Base-by-base conservation (phyloP, 2,113 vertebrate genomes). In the Cichladusa arquata region DNA sequence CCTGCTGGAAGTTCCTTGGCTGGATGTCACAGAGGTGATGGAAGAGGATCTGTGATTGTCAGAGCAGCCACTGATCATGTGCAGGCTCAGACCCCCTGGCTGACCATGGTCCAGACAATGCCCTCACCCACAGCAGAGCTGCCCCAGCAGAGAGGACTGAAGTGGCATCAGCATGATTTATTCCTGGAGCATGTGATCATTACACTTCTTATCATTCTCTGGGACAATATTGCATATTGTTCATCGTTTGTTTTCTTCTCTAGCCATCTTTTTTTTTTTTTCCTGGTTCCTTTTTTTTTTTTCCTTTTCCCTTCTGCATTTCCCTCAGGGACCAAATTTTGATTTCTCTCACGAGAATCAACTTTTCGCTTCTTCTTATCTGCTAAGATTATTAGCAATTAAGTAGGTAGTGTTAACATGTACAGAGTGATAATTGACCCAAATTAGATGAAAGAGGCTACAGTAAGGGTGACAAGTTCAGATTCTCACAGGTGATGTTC, bases 371-470 rank as follows among this genome's bases (percentile, higher is more conserved):
- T 73, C 53, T 66, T 82, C 72, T 76, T 81, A 79, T 60, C 80
- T 92, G 66, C 48, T 85, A 80, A 82, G 66, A 69, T 93, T 86
- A 89, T 91, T 96, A 92, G 57, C 40, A 67, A 81, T 92, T 89
- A 93, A 95, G 51, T 76, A 92, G 57, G 77, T 71, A 87, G 76
- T 5, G 8, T 77, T 92, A 84, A 84, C 22, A 64, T 1, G 18
- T 64, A 67, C 51, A 84, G 53, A 86, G 77, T 84, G 40, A 91
- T 86, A 91, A 95, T 79, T 89, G 81, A 95, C 80, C 95, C 64
- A 81, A 86, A 94, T 94, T 78, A 91, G 56, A 71, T 53, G 53
- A 85, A 88, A 81, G 57, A 81, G 54, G 57, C 53, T 91, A 90
- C 36, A 74, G 26, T 19, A 92, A 72, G 53, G 53, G 57, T 92